Conservation (phyloP, 1,140 invertebrate species). For the Temnothorax nylanderi region DNA sequence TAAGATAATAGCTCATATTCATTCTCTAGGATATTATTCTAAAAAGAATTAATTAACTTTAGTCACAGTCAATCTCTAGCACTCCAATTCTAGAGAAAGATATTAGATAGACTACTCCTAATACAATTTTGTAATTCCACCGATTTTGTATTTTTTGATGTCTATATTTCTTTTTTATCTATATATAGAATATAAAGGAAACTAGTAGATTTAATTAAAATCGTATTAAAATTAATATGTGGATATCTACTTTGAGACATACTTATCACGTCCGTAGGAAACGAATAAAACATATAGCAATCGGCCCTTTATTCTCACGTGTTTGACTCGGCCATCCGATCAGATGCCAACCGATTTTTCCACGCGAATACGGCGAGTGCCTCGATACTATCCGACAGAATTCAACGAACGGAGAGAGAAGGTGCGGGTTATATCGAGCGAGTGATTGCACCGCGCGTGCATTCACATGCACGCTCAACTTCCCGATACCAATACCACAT, state of each 20-base stretch:
- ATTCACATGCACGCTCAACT: neutral
- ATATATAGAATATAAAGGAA: neutral
- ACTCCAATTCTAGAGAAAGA: neutral
- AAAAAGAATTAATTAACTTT: neutral
- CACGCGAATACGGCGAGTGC: neutral
- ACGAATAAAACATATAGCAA: neutral
- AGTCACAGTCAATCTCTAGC: neutral
- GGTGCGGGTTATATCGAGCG: slow-evolving; percentile 30
- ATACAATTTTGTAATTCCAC: neutral
- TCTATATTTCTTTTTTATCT: neutral
- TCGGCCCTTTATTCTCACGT: neutral
- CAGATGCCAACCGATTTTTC: slow-evolving; percentile 28
- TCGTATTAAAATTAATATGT: neutral
- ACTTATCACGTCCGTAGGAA: neutral
- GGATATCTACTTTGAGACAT: neutral
- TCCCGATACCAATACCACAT: slow-evolving; percentile 16
- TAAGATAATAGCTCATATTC: neutral
- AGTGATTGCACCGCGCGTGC: neutral
- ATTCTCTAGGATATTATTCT: neutral
- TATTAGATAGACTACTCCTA: neutral
- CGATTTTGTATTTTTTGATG: neutral
- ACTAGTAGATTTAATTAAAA: neutral
- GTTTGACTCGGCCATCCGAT: neutral
- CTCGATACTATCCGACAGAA: slow-evolving; percentile 14
- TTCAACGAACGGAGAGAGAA: slow-evolving; percentile 16